Evolutionary conservation across 2,797 vertebrate genomes (phyloP).

Genomic region (Agapornis canus): DNA sequence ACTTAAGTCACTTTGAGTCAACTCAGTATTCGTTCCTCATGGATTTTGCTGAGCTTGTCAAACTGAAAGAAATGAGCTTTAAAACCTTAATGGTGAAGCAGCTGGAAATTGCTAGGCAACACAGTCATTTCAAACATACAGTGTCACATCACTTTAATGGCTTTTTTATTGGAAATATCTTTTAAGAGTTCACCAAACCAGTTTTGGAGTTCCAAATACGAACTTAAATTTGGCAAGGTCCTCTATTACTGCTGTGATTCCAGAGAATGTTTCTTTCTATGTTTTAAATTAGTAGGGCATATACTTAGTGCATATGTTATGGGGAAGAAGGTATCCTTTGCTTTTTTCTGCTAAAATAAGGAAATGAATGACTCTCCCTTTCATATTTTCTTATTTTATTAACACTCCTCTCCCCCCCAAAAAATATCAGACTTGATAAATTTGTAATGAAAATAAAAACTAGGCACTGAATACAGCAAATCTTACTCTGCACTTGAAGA

Average conservation of each 20-base stretch:
- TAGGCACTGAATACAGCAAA: neutral
- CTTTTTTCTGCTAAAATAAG: neutral
- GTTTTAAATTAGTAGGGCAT: neutral
- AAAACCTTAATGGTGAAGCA: constrained; percentile 3
- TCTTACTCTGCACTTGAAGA: neutral
- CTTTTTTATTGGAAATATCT: neutral
- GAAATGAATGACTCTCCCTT: neutral
- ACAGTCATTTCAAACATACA: neutral
- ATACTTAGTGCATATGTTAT: neutral
- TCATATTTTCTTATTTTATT: neutral
- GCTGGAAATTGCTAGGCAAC: constrained; percentile 24
- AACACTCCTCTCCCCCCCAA: no score
- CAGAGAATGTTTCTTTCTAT: neutral
- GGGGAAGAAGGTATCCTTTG: neutral
- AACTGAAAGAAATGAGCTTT: neutral
- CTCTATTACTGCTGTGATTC: neutral
- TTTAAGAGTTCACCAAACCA: neutral
- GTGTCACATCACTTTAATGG: neutral
- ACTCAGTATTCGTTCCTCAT: neutral
- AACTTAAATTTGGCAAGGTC: neutral
- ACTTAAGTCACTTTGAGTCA: neutral
- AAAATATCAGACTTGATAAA: neutral
- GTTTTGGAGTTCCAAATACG: neutral
- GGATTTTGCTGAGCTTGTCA: constrained; percentile 35
- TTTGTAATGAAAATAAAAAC: neutral